Conservation (phyloP, 2,888 invertebrate genomes). For the Notodonta dromedarius region DNA sequence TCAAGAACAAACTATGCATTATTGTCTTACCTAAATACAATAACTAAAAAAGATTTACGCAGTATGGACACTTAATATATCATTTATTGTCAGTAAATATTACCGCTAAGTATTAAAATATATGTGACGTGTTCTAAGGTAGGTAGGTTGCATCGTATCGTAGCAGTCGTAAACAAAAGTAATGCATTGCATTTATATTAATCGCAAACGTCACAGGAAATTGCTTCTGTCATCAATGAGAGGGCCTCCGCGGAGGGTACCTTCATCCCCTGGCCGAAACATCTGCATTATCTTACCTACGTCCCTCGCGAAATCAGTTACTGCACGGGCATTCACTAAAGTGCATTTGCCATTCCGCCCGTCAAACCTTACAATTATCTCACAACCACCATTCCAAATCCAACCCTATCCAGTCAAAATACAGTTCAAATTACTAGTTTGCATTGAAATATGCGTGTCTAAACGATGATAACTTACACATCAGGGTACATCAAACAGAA, state of each 20-base stretch:
- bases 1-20: too few species aligned
- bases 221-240: conserved; percentile 74
- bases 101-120: too few species aligned
- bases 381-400: conserved; percentile 32
- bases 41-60: too few species aligned
- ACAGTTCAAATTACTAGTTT: conserved; percentile 35
- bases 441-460: conserved; percentile 46
- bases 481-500: conserved; percentile 28
- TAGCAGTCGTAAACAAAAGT: conserved; percentile 22
- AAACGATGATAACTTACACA: conserved; percentile 72
- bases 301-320: conserved; percentile 72
- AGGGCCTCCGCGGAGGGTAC: conserved; percentile 49
- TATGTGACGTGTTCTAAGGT: neutral
- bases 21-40: too few species aligned
- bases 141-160: neutral
- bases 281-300: conserved; percentile 82
- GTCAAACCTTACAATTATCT: conserved; percentile 72
- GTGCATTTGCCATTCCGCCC: conserved; percentile 76
- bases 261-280: conserved; percentile 56
- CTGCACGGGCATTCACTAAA: conserved; percentile 76
- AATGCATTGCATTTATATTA: conserved; percentile 71
- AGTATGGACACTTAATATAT: too few species aligned
- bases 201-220: conserved; percentile 72
- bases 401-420: conserved; percentile 28
- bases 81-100: too few species aligned